These are phyloP conservation scores for Pipistrellus pygmaeus DNA, from an alignment of 2,797 vertebrate species.

Conservation along the genomic window DNA sequence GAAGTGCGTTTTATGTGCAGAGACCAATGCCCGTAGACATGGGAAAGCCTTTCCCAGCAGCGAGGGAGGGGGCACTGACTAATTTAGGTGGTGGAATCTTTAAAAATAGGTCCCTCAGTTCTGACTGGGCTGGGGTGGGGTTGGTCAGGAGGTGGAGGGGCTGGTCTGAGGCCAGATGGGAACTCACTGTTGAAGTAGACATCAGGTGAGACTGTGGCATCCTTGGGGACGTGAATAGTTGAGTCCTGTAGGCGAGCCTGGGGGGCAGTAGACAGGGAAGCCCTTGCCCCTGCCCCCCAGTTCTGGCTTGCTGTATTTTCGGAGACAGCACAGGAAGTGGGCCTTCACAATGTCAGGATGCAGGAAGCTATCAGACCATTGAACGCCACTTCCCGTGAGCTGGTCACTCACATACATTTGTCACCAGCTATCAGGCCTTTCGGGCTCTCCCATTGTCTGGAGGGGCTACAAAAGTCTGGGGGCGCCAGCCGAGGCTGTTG, in stretches of 20 bases:
- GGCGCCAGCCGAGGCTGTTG: slow-evolving; percentile 71
- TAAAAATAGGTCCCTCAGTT: slow-evolving; percentile 72
- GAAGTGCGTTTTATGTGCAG: neutral
- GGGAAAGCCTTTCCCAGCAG: slow-evolving; percentile 60
- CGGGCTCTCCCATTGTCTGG: slow-evolving; percentile 85
- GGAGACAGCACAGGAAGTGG: slow-evolving; percentile 83
- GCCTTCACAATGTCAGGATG: slow-evolving; percentile 90
- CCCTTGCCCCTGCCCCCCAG: slow-evolving; percentile 55
- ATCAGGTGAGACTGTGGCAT: neutral
- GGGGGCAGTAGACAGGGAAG: neutral
- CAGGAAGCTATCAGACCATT: slow-evolving; percentile 86
- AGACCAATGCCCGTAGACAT: neutral
- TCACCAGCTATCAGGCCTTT: slow-evolving; percentile 72
- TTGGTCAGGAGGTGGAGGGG: neutral
- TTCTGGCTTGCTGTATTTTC: slow-evolving; percentile 75
- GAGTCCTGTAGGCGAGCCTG: neutral
- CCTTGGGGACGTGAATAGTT: neutral
- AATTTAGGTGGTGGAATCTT: slow-evolving; percentile 43
- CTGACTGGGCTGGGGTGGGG: slow-evolving; percentile 54
- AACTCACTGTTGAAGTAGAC: neutral
- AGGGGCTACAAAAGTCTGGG: slow-evolving; percentile 35
- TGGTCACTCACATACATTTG: slow-evolving; percentile 84
- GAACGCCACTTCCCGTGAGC: slow-evolving; percentile 85
- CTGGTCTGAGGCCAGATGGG: neutral
- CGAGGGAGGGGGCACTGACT: neutral